Evolutionary conservation across 1,140 invertebrate species (phyloP).

Genomic region (Aethina tumida): DNA sequence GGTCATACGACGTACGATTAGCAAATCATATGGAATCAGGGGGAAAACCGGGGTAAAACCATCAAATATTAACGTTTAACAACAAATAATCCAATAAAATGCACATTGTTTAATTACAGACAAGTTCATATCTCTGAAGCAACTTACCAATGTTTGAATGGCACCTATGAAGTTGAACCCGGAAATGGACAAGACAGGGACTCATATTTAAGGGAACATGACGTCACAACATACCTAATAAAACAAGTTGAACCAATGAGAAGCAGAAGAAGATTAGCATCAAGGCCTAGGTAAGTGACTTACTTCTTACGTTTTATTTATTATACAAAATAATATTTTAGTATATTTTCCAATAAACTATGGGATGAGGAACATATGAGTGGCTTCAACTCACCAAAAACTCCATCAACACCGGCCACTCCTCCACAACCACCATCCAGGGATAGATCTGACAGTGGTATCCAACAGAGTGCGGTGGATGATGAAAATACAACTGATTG

Average conservation of each 20-base stretch:
- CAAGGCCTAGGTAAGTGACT: slow-evolving; percentile 38
- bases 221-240: slow-evolving; percentile 89
- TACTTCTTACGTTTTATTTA: slow-evolving; percentile 5
- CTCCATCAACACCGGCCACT: slow-evolving; percentile 37
- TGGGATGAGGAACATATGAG: slow-evolving; percentile 44
- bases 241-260: slow-evolving; percentile 67
- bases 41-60: slow-evolving; percentile 73
- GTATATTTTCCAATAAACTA: slow-evolving; percentile 40
- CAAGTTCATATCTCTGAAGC: slow-evolving; percentile 85
- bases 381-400: slow-evolving; percentile 32
- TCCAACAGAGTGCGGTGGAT: slow-evolving; percentile 45
- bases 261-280: slow-evolving; percentile 43
- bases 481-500: slow-evolving; percentile 72
- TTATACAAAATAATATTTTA: slow-evolving; percentile 13
- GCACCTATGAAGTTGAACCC: slow-evolving; percentile 85
- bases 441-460: slow-evolving; percentile 33
- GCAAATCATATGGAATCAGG: slow-evolving; percentile 97
- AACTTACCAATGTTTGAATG: slow-evolving; percentile 74
- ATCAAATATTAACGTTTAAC: slow-evolving; percentile 4
- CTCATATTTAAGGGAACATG: slow-evolving; percentile 74
- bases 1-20: slow-evolving; percentile 95
- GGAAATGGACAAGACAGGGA: slow-evolving; percentile 79
- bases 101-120: slow-evolving; percentile 40
- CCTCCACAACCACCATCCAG: slow-evolving; percentile 28
- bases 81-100: slow-evolving; percentile 6